phyloP scores from a whole-genome alignment of 2,797 vertebrate species.

The Loris lydekkerianus region DNA sequence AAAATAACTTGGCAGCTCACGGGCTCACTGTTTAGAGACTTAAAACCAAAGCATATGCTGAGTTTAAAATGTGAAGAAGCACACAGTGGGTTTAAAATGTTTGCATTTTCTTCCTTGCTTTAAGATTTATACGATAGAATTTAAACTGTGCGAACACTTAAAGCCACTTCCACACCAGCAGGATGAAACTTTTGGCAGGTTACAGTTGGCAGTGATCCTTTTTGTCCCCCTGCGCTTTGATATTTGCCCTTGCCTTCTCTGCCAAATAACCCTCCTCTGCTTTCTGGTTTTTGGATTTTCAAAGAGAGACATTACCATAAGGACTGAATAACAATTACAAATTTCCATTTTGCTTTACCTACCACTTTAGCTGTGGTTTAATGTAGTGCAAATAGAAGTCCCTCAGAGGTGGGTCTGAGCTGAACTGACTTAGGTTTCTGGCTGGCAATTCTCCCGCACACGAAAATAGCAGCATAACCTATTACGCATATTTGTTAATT shows the following conservation, averaged over 20 bases:
- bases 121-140: constrained; percentile 44
- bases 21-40: constrained; percentile 68
- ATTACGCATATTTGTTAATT: constrained; percentile 62
- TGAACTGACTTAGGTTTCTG: constrained; percentile 15
- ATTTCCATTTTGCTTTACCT: constrained; percentile 59
- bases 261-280: background rate
- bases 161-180: background rate
- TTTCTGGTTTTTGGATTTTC: constrained; percentile 1
- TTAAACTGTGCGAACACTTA: background rate
- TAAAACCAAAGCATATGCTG: constrained; percentile 61
- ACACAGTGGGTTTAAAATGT: constrained; percentile 31
- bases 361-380: constrained; percentile 60
- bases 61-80: constrained; percentile 66
- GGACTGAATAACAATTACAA: background rate
- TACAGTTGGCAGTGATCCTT: background rate
- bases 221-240: background rate
- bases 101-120: constrained; percentile 34
- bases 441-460: constrained; percentile 35
- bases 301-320: constrained; percentile 31
- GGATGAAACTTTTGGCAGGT: background rate
- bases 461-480: constrained; percentile 69
- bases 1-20: constrained; percentile 77
- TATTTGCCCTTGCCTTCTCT: background rate
- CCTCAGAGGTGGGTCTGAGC: constrained; percentile 56
- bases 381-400: constrained; percentile 65